phyloP scores from a whole-genome alignment of 2,888 invertebrate species.

The Nomada fabriciana region DNA sequence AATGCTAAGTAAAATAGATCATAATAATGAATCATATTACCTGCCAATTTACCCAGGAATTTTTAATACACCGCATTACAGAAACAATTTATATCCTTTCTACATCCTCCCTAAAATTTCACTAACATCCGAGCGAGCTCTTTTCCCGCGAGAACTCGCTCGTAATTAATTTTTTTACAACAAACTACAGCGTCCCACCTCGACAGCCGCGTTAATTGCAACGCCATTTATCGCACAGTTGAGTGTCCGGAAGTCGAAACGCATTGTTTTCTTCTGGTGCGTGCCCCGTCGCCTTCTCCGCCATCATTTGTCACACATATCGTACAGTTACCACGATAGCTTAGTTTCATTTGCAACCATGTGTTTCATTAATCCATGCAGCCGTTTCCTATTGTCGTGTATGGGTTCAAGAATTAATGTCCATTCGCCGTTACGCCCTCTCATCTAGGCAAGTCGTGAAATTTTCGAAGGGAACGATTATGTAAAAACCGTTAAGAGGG shows the following conservation, averaged over 20 bases:
- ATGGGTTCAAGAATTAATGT: conserved; percentile 52
- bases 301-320: conserved; percentile 68
- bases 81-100: too few relatives aligned
- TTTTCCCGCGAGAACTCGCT: neutral
- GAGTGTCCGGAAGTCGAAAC: conserved; percentile 33
- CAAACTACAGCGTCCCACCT: neutral
- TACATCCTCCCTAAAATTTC: neutral
- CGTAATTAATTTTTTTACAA: conserved; percentile 47
- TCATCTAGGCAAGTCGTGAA: neutral
- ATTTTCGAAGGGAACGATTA: neutral
- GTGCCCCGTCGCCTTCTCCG: conserved; percentile 47
- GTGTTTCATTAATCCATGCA: conserved; percentile 64
- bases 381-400: conserved; percentile 21
- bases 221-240: conserved; percentile 30
- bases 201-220: conserved; percentile 40
- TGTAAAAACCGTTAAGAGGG: conserved; percentile 1
- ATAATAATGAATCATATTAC: too few relatives aligned
- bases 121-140: neutral
- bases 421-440: conserved; percentile 32
- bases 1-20: too few relatives aligned
- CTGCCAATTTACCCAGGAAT: too few relatives aligned
- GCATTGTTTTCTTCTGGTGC: conserved; percentile 54
- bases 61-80: too few relatives aligned
- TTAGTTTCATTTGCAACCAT: conserved; percentile 67
- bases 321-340: conserved; percentile 58